Evolutionary conservation across 2,113 vertebrate species (phyloP), one percentile per base, ranked within the genome.

Genomic region (Syngnathus scovelli): DNA sequence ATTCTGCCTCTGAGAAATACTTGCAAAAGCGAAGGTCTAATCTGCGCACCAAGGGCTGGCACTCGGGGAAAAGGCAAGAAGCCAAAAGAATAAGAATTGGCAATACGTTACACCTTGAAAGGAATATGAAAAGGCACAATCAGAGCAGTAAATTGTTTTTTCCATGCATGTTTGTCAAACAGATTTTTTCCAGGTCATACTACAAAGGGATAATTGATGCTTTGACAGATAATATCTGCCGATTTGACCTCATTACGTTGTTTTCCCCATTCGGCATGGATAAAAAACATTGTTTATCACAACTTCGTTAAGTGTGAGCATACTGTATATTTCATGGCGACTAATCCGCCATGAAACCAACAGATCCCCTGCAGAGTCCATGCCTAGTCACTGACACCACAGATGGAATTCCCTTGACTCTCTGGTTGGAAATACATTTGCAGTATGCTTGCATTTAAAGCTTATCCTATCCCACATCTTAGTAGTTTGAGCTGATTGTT

Each of bases 261-360:
- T 80, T 80, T 83, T 77, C 70, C 64, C 64, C 58, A 39, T 77
- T 75, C 61, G 55, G 1, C 1, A 16, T 51, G 77, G 80, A 86
- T 85, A 79, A 78, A 27, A 33, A 46, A 49, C 60, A 76, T 78
- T 88, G 78, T 81, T 86, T 75, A 71, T 67, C 54, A 64, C 61
- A 69, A 75, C 44, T 46, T 61, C 55, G 70, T 77, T 75, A 68
- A 55, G 60, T 63, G 68, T 76, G 60, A 73, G 74, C 78, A 74
- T 72, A 33, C 27, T 33, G 27, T 33, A 73, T 78, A 58, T 74
- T 76, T 65, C 44, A 66, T 69, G 66, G 74, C 23, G 1, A 61
- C 51, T 85, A 85, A 88, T 88, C 83, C 76, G 33, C 67, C 65
- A 85, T 54, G 36, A 70, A 79, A 74, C 54, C 27, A 74, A 38